phyloP scores from a whole-genome alignment of 2,113 vertebrate genomes.

The Hipposideros armiger region DNA sequence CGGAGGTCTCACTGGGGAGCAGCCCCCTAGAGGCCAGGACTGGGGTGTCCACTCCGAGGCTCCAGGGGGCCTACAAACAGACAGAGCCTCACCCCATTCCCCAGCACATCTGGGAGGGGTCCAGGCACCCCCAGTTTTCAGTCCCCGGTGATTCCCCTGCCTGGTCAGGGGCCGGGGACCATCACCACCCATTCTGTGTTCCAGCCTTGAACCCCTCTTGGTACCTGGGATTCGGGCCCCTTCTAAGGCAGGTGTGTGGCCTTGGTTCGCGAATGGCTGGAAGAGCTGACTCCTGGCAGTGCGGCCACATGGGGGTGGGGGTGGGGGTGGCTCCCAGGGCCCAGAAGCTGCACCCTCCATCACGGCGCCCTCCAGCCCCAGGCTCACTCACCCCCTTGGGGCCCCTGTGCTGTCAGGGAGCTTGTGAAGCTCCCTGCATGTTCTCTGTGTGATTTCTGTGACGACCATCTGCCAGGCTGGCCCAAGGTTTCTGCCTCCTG shows the following conservation, averaged over 20 bases:
- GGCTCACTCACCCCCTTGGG: too few species aligned
- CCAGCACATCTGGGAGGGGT: background rate
- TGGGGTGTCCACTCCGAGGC: background rate
- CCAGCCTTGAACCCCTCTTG: background rate
- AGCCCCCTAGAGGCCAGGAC: background rate
- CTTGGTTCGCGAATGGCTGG: background rate
- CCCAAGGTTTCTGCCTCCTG: background rate
- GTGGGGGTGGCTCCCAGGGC: background rate
- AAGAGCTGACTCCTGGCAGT: background rate
- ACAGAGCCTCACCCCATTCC: background rate
- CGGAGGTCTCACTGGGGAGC: background rate
- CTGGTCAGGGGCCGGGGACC: rapidly evolving
- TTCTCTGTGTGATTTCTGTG: background rate
- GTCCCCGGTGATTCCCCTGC: background rate
- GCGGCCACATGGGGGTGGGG: background rate
- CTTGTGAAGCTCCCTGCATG: background rate
- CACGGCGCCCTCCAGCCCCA: background rate
- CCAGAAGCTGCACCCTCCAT: background rate
- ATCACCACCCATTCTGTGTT: background rate
- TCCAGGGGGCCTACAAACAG: background rate
- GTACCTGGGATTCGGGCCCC: background rate
- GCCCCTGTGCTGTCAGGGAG: background rate
- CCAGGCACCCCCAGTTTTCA: background rate
- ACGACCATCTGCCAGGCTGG: background rate
- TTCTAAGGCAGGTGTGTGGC: background rate